Base-by-base conservation (phyloP, 2,888 invertebrate species). In the Nycteola revayana region DNA sequence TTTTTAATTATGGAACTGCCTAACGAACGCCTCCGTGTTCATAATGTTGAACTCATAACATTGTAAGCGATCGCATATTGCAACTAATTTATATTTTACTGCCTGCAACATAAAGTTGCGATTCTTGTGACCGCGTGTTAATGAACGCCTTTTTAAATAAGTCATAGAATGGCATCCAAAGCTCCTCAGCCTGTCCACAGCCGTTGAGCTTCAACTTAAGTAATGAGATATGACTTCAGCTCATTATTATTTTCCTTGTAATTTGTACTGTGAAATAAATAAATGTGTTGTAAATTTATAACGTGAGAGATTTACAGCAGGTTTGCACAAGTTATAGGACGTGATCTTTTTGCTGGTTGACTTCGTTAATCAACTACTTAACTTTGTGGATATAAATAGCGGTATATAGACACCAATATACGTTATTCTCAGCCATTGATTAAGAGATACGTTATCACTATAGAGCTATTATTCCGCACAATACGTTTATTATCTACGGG, bases 141-240 rank as follows among this genome's bases (percentile, higher is more conserved):
- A 48, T 54, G 42, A 53, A 64, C 58, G 52, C 42, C 60, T 62
- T 63, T 61, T 64, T 45, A 56, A 60, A 50, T 52, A 49, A 50
- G 46, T 43, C 59, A 44, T 54, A 67, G 61, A n/a, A 61, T 65
- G 67, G 62, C 67, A 68, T 68, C 42, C 70, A 69, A 69, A 74
- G 70, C 73, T 70, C 56, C 66, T 59, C 66, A 65, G 63, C 66
- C 78, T 79, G 81, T 81, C 81, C 68, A 60, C 75, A 71, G 67
- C 55, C 65, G 71, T 75, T 75, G 71, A 71, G 78, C 75, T 74
- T 76, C 69, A 77, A 80, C 74, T 78, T 80, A 75, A 81, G 78
- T 83, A 80, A 82, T 80, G 78, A 85, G 79, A 79, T 84, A 82
- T 79, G 84, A 82, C 81, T 83, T 75, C 67, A 70, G 66, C 75